Base-by-base conservation (phyloP, 2,888 invertebrate genomes). In the Drosophila sordidapex region DNA sequence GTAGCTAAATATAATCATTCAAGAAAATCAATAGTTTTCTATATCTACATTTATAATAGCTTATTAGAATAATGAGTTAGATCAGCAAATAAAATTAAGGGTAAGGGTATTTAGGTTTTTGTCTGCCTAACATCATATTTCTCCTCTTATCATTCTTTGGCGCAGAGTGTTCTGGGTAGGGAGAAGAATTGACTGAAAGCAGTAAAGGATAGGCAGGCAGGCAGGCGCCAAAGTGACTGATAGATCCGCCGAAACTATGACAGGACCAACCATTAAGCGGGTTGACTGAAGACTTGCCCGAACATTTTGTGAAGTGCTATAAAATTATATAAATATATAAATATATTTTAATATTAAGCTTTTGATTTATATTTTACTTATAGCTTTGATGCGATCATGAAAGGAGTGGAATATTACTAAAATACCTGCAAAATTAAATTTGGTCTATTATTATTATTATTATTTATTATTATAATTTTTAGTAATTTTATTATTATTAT, bases 191-290 rank as follows among this genome's bases (percentile, higher is more conserved):
- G 51, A 76, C 54, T 63, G 58, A 56, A 59, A 64, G 52, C 21
- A 40, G 77, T 36, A 61, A 63, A 63, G 58, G 76, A 61, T 61
- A 75, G 43, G 57, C 68, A 81, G 73, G 71, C 76, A 78, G 36
- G 53, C 69, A 79, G 74, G 76, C 76, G 62, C 54, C 51, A 59
- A 72, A 86, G 74, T 88, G 84, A 88, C 81, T 85, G 88, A 84
- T 86, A 74, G 81, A 74, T 63, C 58, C 64, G 76, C 78, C 82
- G 59, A 81, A 85, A 85, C 80, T 81, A 79, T 88, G 84, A 82
- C 79, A 85, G 78, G 66, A 13, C 51, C 54, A 64, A 72, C 43
- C 62, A 60, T 51, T 31, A 31, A 57, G 68, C 49, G 72, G 51
- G 81, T 27, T 4, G 60, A 2, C 3, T 33, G 4, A 67, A 38